Evolutionary conservation across 2,888 invertebrate genomes (phyloP), one percentile per base, ranked within the genome.

Genomic region (Aporophyla nigra): DNA sequence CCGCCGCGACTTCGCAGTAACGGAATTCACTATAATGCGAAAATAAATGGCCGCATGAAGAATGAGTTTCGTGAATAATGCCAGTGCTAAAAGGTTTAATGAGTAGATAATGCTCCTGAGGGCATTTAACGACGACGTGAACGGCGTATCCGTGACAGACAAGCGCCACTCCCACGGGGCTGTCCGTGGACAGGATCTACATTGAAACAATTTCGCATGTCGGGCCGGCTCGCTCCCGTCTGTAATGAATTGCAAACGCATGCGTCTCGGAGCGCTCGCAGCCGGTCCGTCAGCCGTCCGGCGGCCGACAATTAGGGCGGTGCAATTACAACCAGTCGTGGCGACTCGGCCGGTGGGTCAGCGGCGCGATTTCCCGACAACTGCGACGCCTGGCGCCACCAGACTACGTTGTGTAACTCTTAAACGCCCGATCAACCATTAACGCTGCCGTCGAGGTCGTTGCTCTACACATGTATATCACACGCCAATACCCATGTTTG

Each of bases 331-430:
- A 91, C 93, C 92, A 93, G 93, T 93, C 92, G 86, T 88, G 87
- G 90, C 93, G 93, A 94, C 90, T 94, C 94, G 94, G 94, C 93
- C 93, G 95, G 92, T 96, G 94, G 96, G 96, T 96, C 96, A 96
- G 91, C 93, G 92, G 91, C 93, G 94, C 95, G 93, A 94, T 95
- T 95, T 94, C 94, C 95, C 95, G 95, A 91, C 94, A 90, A 87
- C 91, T 86, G 90, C 93, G 92, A 91, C 91, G 94, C 91, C 93
- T 94, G 96, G 96, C 96, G 96, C 96, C 96, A 94, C 85, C 90
- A 85, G 82, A 87, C 89, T 84, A 88, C 89, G 93, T 96, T 96
- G 95, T 95, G 96, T 94, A 96, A 96, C 93, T 91, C 90, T 92
- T 92, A 91, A 94, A 93, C 93, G 93, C 89, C 93, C 92, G 92